Evolutionary conservation across 2,113 vertebrate species (phyloP), one percentile per base, ranked within the genome.

Genomic region (Gobio gobio): DNA sequence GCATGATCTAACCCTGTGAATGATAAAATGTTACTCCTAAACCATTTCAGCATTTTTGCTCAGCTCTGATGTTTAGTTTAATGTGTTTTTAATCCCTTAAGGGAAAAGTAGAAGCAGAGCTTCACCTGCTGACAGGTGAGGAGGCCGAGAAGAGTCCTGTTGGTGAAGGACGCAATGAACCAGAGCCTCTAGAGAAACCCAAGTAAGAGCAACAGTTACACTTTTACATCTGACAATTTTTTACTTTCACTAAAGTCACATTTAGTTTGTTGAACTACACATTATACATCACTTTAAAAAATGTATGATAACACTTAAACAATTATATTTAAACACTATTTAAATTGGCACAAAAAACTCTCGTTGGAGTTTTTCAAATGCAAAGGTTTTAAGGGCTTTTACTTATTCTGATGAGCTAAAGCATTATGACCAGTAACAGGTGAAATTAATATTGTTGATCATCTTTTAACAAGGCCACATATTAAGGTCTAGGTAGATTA

Each of bases 31-130:
- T 36, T 61, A 7, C 18, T 73, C 14, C 88, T 36, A 49, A 72
- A 47, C 18, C 90, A 36, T 43, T 75, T 20, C 9, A 61, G 10
- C 61, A 29, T 40, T 14, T 40, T n/a, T 26, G 3, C 68, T 36
- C 72, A 49, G 26, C 16, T 40, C 12, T 26, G 1, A 59, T 18
- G 26, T 68, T 22, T 80, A 12, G 36, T 20, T 29, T 29, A 26
- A 75, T 10, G 24, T 51, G 1, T 54, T 16, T 54, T 78, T 56
- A 2, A 40, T 86, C 33, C 36, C 20, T 86, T 83, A 61, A 99
- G 98, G 98, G 98, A 26, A 99, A 99, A 88, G 98, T 99, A 0
- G 98, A 99, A 89, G 98, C 98, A 0, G 98, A 99, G 86, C 90
- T 99, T 77, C 98, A 99, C 51, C 95, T 99, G 10, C 90, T 99